Conservation (phyloP, 2,113 vertebrate genomes). For the Laticauda laticaudata region DNA sequence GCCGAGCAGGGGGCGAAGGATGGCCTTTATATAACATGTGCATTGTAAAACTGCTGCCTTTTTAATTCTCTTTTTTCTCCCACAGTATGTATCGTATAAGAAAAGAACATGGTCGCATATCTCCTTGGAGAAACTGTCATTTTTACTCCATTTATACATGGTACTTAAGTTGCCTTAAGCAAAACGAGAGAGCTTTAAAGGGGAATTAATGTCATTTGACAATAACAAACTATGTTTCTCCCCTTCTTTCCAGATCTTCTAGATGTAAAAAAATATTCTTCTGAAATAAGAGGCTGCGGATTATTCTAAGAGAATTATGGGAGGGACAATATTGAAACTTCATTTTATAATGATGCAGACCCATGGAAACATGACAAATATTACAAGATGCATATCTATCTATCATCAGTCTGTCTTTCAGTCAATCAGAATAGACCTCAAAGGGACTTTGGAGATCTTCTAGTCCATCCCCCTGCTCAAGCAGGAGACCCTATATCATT, state of each 20-base stretch:
- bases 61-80: conserved; percentile 55
- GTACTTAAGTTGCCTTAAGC: conserved; percentile 57
- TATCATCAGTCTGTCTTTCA: neutral
- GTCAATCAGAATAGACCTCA: neutral
- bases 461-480: neutral
- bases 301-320: conserved; percentile 2
- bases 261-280: conserved; percentile 52
- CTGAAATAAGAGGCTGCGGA: conserved; percentile 19
- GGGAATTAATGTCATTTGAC: conserved; percentile 59
- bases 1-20: conserved; percentile 30
- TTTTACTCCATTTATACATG: conserved; percentile 60
- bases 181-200: conserved; percentile 53
- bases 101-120: conserved; percentile 60
- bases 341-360: neutral
- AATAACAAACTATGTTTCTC: conserved; percentile 39
- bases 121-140: conserved; percentile 59
- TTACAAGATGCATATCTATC: neutral
- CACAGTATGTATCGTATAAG: conserved; percentile 45
- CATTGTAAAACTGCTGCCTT: conserved; percentile 62
- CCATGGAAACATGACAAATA: neutral
- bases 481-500: too few relatives aligned
- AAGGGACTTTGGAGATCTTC: neutral
- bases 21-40: conserved; percentile 55
- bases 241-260: neutral
- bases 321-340: neutral